phyloP scores from a whole-genome alignment of 2,113 vertebrate species.

The Cyprinodon brontotheroides region DNA sequence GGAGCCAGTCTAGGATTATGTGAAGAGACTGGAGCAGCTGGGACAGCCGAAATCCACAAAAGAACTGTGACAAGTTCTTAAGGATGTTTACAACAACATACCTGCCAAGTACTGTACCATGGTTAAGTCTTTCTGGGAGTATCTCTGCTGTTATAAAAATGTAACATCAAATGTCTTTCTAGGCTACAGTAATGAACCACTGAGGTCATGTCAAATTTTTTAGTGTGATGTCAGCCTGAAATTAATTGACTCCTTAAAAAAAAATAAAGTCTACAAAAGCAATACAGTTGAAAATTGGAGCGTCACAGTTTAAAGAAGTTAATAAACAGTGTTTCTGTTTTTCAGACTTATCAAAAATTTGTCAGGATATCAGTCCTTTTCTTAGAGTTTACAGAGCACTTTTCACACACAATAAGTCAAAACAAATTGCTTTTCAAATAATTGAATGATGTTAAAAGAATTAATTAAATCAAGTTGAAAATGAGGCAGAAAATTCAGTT shows the following conservation, averaged over 20 bases:
- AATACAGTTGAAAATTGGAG: background rate
- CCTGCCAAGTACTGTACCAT: background rate
- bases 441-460: background rate
- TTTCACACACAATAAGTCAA: background rate
- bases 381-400: background rate
- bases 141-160: background rate
- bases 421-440: background rate
- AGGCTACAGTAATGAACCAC: background rate
- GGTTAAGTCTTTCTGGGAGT: background rate
- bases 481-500: background rate
- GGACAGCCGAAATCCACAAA: slow-evolving; percentile 13
- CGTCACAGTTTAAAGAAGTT: background rate
- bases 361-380: too few species aligned
- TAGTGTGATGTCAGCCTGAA: background rate
- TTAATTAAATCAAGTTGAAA: background rate
- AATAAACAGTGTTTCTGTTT: background rate
- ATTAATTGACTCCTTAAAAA: background rate
- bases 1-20: slow-evolving; percentile 6
- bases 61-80: slow-evolving; percentile 18
- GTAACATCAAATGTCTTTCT: background rate
- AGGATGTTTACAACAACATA: slow-evolving; percentile 11
- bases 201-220: background rate
- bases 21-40: slow-evolving; percentile 20
- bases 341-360: background rate
- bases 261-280: background rate